These are phyloP conservation scores for Drosophila quasianomalipes DNA, from an alignment of 2,888 invertebrate species.

Conservation along the genomic window DNA sequence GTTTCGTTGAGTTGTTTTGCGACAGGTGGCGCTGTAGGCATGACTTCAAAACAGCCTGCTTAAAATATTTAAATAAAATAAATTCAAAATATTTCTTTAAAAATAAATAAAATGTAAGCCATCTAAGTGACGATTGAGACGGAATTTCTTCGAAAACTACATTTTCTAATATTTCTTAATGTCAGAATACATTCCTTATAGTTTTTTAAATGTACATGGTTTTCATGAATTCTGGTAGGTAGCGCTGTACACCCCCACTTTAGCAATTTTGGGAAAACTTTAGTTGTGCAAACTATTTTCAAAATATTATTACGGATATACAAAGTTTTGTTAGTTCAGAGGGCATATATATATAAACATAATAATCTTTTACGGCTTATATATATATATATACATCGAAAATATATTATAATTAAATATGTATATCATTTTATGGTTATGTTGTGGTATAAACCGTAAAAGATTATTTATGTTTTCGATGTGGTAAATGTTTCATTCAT, in stretches of 20 bases:
- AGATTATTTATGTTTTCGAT: neutral
- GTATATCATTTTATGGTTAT: neutral
- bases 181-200: neutral
- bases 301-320: neutral
- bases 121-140: neutral
- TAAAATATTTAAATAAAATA: neutral
- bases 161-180: neutral
- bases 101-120: neutral
- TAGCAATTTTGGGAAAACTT: neutral
- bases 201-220: neutral
- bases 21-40: neutral
- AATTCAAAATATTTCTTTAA: neutral
- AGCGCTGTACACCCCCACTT: neutral
- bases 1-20: too few species aligned
- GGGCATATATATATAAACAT: too few species aligned
- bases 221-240: neutral
- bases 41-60: neutral
- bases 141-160: neutral
- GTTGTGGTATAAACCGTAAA: neutral
- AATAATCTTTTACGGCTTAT: too few species aligned
- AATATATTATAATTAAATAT: too few species aligned
- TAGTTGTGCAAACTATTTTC: neutral
- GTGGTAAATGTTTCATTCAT: neutral
- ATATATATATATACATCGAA: too few species aligned
- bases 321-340: neutral